Percentiles rank a stretch among this genome's conserved stretches.
These are phyloP conservation scores for Trichopria drosophilae DNA, from an alignment of 2,888 invertebrate genomes.

Conservation along the genomic window DNA sequence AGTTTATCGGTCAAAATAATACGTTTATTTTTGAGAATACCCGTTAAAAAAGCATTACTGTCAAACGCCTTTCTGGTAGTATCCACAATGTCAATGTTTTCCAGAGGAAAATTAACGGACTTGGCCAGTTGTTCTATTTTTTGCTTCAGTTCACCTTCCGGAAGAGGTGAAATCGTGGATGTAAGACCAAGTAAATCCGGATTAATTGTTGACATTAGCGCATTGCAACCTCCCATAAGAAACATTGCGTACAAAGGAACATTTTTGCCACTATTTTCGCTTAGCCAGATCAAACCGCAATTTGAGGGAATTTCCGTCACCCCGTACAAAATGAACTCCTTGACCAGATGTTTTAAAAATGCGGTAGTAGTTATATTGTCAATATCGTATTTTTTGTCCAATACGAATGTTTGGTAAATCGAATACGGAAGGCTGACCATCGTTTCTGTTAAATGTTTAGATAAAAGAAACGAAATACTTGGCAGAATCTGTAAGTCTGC, in stretches of 20 bases:
- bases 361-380: no score
- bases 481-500: no score
- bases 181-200: constrained; percentile 95
- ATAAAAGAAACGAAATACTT: no score
- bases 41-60: no score
- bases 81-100: constrained; percentile 81
- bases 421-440: constrained; percentile 75
- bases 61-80: no score
- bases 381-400: constrained; percentile 95
- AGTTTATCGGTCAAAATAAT: no score
- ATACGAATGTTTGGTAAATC: constrained; percentile 85
- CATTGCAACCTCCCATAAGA: constrained; percentile 77
- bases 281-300: constrained; percentile 75
- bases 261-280: constrained; percentile 87
- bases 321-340: constrained; percentile 77
- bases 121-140: constrained; percentile 87
- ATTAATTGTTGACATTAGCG: constrained; percentile 85
- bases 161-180: constrained; percentile 93
- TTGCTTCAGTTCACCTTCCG: constrained; percentile 82
- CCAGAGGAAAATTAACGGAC: constrained; percentile 84
- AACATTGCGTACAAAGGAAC: constrained; percentile 96
- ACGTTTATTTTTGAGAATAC: no score
- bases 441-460: no score
- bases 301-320: constrained; percentile 79
- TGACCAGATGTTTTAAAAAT: constrained; percentile 88